These are phyloP conservation scores for Leptopilina boulardi DNA, from an alignment of 1,140 invertebrate genomes.

Conservation along the genomic window DNA sequence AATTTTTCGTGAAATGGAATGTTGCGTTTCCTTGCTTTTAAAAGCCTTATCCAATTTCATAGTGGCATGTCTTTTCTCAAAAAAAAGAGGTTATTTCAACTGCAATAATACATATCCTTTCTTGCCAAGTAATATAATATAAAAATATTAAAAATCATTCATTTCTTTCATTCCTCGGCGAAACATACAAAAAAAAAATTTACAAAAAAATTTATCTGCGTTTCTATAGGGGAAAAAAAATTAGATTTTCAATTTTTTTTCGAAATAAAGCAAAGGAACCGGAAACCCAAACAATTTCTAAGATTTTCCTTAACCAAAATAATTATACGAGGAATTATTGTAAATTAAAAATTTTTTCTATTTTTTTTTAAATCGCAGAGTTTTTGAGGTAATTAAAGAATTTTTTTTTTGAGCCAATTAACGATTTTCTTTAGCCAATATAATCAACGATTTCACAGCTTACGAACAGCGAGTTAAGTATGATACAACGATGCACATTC, in stretches of 20 bases:
- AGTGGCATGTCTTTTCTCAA: not conserved
- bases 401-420: not conserved
- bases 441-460: not conserved
- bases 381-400: too few relatives aligned
- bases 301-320: too few relatives aligned
- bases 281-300: too few relatives aligned
- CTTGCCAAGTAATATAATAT: not conserved
- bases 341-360: too few relatives aligned
- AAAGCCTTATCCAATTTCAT: constrained; percentile 17
- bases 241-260: too few relatives aligned
- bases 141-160: not conserved
- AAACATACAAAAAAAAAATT: not conserved
- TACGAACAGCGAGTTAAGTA: not conserved
- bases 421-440: not conserved
- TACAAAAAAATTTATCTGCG: too few relatives aligned
- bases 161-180: not conserved
- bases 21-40: constrained; percentile 15
- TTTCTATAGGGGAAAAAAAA: too few relatives aligned
- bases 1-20: constrained; percentile 13
- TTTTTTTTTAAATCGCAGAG: too few relatives aligned
- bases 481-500: constrained; percentile 25
- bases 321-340: too few relatives aligned
- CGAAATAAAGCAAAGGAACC: too few relatives aligned
- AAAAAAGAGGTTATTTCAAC: constrained; percentile 4
- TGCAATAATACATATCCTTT: not conserved